Evolutionary conservation across 2,888 invertebrate genomes (phyloP).

Genomic region (Anaspis maculata): DNA sequence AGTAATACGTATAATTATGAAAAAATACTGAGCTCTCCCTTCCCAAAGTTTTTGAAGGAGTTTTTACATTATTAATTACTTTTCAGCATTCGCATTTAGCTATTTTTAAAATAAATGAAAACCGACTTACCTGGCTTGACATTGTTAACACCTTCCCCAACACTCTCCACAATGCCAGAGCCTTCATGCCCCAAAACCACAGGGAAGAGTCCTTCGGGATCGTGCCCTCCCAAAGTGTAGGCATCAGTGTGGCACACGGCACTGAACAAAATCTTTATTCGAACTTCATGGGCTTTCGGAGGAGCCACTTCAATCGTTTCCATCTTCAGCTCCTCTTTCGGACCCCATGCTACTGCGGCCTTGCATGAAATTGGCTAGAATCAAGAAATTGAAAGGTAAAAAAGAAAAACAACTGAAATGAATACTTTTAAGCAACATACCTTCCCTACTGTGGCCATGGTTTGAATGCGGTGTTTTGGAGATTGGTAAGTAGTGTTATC

Average conservation of each 20-base stretch:
- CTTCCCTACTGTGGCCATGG: slow-evolving; percentile 6
- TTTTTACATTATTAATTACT: no score
- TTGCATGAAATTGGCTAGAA: slow-evolving; percentile 66
- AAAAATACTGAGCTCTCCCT: no score
- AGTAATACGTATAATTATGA: no score
- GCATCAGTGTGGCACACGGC: slow-evolving; percentile 92
- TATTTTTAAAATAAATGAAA: slow-evolving; percentile 11
- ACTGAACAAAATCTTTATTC: slow-evolving; percentile 69
- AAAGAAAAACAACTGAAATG: no score
- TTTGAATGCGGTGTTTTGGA: no score
- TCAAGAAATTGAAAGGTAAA: no score
- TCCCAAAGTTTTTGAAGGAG: no score
- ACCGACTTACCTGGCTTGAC: slow-evolving; percentile 79
- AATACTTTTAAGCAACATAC: no score
- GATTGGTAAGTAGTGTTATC: no score
- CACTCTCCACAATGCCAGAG: slow-evolving; percentile 91
- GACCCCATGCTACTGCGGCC: slow-evolving; percentile 96
- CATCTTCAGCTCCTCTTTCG: slow-evolving; percentile 78
- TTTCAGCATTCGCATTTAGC: no score
- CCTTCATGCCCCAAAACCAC: slow-evolving; percentile 95
- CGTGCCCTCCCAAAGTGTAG: slow-evolving; percentile 78
- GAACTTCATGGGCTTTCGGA: slow-evolving; percentile 88
- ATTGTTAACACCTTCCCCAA: slow-evolving; percentile 84
- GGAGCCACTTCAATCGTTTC: slow-evolving; percentile 93
- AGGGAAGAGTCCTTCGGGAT: slow-evolving; percentile 89